Evolutionary conservation across 1,140 invertebrate species (phyloP), one percentile per base, ranked within the genome.

Genomic region (Psilanteris sp.): DNA sequence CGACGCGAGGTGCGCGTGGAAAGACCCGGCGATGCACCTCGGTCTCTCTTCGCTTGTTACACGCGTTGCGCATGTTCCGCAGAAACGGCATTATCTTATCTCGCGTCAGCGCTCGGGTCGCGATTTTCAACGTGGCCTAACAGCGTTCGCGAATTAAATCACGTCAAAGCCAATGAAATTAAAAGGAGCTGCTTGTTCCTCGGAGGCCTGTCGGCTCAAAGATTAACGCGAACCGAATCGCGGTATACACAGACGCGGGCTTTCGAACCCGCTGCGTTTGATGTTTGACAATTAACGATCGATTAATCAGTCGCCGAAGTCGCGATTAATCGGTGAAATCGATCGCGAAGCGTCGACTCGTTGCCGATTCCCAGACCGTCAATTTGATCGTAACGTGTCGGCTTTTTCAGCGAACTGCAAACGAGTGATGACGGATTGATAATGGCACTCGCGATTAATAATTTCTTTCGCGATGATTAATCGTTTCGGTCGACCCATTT

Each of bases 41-140:
- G 11, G 16, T 37, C 37, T 37, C 37, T 37, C 26, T 20, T 68
- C 52, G 32, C 32, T 61, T 20, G 36, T 61, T 70, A 70, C 54
- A 70, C 54, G 44, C 54, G 24, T 50, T 68, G 64, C 64, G 52
- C 52, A 57, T 68, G 64, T 68, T 57, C 64, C 64, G 37, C 62
- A 48, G 52, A 68, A 27, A 18, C 41, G 64, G 22, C 39, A n/a
- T 68, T 68, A 68, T 68, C 64, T 68, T 50, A 59, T 68, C 50
- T 67, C 8, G 18, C 2, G 18, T 3, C 18, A 3, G 2, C 18
- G 18, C 18, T 20, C 18, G 18, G 2, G 5, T 5, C 18, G 18
- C 18, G 18, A 5, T 5, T 20, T 20, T 20, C 2, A 20, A 20
- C 18, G 18, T 5, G 18, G 18, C 18, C 18, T 2, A 20, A 20